These are phyloP conservation scores for Berghia stephanieae DNA, from an alignment of 1,140 invertebrate species.

Conservation along the genomic window DNA sequence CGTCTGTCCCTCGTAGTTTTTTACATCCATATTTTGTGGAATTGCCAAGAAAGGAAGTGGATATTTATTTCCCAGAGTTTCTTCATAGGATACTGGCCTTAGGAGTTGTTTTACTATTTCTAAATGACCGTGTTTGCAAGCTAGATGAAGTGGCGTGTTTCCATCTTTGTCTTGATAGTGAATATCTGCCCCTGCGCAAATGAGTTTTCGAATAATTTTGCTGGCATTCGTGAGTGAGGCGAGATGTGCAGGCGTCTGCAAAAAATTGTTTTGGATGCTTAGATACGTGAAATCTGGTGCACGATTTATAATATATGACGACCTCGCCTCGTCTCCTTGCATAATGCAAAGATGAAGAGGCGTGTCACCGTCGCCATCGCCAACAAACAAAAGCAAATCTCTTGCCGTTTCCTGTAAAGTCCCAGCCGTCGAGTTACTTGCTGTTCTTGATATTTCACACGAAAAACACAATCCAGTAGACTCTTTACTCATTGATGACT, in stretches of 20 bases:
- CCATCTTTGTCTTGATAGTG: constrained; percentile 35
- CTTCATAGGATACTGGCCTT: constrained; percentile 27
- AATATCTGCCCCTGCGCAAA: constrained; percentile 74
- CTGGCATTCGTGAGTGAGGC: constrained; percentile 76
- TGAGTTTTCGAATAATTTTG: constrained; percentile 72
- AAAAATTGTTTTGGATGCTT: constrained; percentile 32
- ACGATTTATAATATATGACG: constrained; percentile 34
- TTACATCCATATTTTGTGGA: constrained; percentile 72
- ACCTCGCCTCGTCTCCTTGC: too few relatives aligned
- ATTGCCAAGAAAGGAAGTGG: constrained; percentile 66
- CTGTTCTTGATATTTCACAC: too few relatives aligned
- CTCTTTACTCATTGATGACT: too few relatives aligned
- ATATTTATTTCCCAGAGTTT: background rate
- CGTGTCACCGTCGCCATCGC: too few relatives aligned
- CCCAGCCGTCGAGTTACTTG: too few relatives aligned
- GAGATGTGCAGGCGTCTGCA: constrained; percentile 76
- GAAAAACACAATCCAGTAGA: too few relatives aligned
- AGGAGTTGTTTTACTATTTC: constrained; percentile 71
- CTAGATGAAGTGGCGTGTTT: constrained; percentile 81
- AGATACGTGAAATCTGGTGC: background rate
- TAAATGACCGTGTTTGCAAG: constrained; percentile 77
- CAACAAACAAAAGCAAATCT: too few relatives aligned
- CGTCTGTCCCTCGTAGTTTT: constrained; percentile 81
- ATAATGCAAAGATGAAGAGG: too few relatives aligned
- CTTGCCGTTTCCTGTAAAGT: too few relatives aligned